Conservation (phyloP, 92 coral and sea anemone species). For the Parazoanthus swiftii region DNA sequence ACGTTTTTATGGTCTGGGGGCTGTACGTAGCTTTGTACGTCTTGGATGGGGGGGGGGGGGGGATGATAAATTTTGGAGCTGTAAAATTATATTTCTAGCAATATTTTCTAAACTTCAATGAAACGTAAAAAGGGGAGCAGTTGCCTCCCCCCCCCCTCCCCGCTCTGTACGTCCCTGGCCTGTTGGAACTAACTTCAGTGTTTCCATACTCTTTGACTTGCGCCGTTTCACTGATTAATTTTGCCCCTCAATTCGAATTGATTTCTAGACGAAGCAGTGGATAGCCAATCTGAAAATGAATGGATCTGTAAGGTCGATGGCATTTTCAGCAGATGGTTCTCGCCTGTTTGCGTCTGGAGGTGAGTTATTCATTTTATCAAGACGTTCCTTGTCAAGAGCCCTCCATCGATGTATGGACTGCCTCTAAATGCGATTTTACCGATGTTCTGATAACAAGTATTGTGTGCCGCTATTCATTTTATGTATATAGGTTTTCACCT, state of each 20-base stretch:
- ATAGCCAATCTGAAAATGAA: conserved; percentile 93
- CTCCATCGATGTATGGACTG: background rate
- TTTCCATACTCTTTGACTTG: background rate
- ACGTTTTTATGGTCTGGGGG: background rate
- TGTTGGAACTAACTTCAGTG: background rate
- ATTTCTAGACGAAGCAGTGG: conserved; percentile 91
- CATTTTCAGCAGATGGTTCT: conserved; percentile 91
- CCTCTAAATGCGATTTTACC: background rate
- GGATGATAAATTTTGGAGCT: no score
- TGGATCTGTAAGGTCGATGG: conserved; percentile 70
- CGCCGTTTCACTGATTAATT: background rate
- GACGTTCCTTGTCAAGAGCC: background rate
- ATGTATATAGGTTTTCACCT: no score
- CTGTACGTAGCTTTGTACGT: no score
- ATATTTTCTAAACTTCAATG: no score
- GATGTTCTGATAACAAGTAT: background rate
- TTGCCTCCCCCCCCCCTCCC: no score
- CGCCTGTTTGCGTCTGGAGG: conserved; percentile 88
- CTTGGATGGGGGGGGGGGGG: no score
- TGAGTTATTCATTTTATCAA: conserved; percentile 15
- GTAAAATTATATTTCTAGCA: no score
- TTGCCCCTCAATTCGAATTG: background rate
- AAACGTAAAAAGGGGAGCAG: no score
- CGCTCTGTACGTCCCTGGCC: background rate
- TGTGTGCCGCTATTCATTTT: no score